phyloP scores from a whole-genome alignment of 2,888 invertebrate species.

The Philereme vetulata region DNA sequence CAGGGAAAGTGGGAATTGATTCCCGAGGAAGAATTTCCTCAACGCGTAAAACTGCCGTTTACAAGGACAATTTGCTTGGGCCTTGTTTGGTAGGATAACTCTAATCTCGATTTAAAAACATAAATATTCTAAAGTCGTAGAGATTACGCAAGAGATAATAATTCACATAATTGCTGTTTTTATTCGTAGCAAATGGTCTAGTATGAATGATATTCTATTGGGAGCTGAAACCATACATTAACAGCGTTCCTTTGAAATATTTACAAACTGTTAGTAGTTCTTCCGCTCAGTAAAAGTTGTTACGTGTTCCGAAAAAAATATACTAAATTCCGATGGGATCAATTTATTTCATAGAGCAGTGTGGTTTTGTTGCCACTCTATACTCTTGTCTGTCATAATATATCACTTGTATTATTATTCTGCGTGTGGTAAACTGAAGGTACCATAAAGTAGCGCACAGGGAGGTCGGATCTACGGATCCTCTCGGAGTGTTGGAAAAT shows the following conservation, averaged over 20 bases:
- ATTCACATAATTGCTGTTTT: not conserved
- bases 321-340: too few relatives aligned
- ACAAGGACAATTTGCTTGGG: slow-evolving; percentile 6
- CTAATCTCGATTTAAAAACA: not conserved
- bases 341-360: too few relatives aligned
- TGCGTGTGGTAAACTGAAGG: slow-evolving; percentile 22
- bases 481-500: slow-evolving; percentile 23
- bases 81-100: not conserved
- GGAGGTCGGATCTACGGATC: slow-evolving; percentile 27
- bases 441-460: slow-evolving; percentile 29
- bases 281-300: too few relatives aligned
- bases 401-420: slow-evolving; percentile 23
- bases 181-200: too few relatives aligned
- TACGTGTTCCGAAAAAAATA: too few relatives aligned
- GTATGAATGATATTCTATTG: too few relatives aligned
- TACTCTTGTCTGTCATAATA: slow-evolving; percentile 9
- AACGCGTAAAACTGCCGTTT: slow-evolving; percentile 38
- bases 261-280: too few relatives aligned
- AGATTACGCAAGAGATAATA: not conserved
- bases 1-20: slow-evolving; percentile 57
- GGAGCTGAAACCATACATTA: too few relatives aligned
- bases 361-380: too few relatives aligned
- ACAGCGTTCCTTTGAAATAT: too few relatives aligned
- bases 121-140: not conserved
- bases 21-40: slow-evolving; percentile 53